Conservation (phyloP, 92 coral and sea anemone species). For the Nematostella vectensis region DNA sequence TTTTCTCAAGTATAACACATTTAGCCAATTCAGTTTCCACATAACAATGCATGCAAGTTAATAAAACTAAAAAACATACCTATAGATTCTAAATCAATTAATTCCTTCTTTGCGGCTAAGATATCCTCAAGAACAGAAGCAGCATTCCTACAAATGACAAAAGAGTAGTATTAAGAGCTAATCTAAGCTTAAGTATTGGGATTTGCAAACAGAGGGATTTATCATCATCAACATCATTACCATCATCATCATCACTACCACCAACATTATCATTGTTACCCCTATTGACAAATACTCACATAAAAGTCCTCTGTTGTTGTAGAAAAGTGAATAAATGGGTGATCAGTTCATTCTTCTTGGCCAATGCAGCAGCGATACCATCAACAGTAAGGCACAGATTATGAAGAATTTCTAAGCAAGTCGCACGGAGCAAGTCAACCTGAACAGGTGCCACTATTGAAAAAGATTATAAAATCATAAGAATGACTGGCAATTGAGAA, state of each 20-base stretch:
- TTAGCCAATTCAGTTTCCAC: neutral
- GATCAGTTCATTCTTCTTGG: conserved; percentile 66
- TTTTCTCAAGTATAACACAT: neutral
- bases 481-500: no score
- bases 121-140: conserved; percentile 67
- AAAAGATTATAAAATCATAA: neutral
- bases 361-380: conserved; percentile 55
- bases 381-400: conserved; percentile 43
- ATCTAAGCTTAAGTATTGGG: no score
- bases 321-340: conserved; percentile 61
- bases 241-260: no score
- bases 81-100: conserved; percentile 39
- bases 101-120: conserved; percentile 60
- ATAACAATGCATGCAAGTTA: neutral
- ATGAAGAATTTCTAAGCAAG: conserved; percentile 34
- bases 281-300: conserved; percentile 80
- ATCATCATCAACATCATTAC: no score
- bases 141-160: conserved; percentile 45
- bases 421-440: neutral
- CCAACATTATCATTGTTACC: no score
- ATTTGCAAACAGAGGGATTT: no score
- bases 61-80: conserved; percentile 27
- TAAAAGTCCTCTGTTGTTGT: conserved; percentile 45
- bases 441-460: neutral
- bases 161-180: no score